phyloP scores from a whole-genome alignment of 2,888 invertebrate genomes.

The Thereva unica region DNA sequence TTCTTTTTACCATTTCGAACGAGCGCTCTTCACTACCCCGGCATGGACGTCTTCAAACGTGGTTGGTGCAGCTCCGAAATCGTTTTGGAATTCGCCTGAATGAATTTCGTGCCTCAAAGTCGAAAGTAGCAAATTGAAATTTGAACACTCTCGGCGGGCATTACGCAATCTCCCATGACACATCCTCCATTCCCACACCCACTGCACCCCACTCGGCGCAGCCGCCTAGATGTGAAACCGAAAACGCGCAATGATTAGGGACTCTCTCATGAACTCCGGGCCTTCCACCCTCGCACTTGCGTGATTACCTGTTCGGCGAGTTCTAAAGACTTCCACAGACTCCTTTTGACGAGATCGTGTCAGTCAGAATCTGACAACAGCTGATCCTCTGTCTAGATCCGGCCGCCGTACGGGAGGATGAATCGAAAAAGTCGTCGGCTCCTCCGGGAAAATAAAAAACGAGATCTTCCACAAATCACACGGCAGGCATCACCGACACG shows the following conservation, averaged over 20 bases:
- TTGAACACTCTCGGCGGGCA: background rate
- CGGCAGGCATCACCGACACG: slow-evolving; percentile 41
- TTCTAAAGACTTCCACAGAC: slow-evolving; percentile 21
- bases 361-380: slow-evolving; percentile 26
- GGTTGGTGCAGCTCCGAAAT: slow-evolving; percentile 32
- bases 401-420: background rate
- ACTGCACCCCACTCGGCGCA: background rate
- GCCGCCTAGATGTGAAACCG: too few relatives aligned
- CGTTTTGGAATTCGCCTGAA: slow-evolving; percentile 25
- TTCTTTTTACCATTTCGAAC: slow-evolving; percentile 13
- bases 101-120: background rate
- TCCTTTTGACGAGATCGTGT: slow-evolving; percentile 35
- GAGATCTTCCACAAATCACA: slow-evolving; percentile 35
- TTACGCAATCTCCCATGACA: slow-evolving; percentile 6
- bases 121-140: background rate
- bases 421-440: slow-evolving; percentile 18
- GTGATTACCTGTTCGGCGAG: slow-evolving; percentile 25
- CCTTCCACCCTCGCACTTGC: slow-evolving; percentile 28
- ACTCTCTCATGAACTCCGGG: slow-evolving; percentile 12
- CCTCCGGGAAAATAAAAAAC: slow-evolving; percentile 10
- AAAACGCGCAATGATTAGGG: slow-evolving; percentile 18
- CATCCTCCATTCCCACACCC: slow-evolving; percentile 20
- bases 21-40: background rate
- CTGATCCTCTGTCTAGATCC: slow-evolving; percentile 19
- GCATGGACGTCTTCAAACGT: slow-evolving; percentile 15